Percentiles rank a stretch among this genome's conserved stretches.
These are phyloP conservation scores for Timema cristinae DNA, from an alignment of 2,888 invertebrate species.

Conservation along the genomic window DNA sequence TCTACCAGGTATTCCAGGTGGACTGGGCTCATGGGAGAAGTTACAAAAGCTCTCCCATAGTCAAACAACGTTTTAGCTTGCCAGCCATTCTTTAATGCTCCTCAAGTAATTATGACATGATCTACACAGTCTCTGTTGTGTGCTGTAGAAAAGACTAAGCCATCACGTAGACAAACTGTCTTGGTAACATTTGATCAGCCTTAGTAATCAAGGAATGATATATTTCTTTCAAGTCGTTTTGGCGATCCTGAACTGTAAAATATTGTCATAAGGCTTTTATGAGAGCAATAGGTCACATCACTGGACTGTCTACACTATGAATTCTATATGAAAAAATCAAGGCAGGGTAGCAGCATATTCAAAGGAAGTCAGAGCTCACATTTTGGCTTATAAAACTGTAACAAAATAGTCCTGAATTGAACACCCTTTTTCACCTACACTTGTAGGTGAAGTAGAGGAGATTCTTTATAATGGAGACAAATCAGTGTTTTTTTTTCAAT, in stretches of 20 bases:
- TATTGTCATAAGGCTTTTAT: no score
- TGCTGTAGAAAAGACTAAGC: no score
- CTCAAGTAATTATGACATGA: background rate
- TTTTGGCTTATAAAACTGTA: constrained; percentile 1
- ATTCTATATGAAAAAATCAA: constrained; percentile 1
- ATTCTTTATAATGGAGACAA: constrained; percentile 6
- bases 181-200: no score
- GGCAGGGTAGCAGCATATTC: background rate
- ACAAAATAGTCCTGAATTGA: background rate
- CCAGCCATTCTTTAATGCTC: background rate
- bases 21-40: background rate
- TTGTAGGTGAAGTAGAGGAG: background rate
- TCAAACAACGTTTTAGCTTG: background rate
- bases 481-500: constrained; percentile 10
- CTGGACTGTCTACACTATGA: no score
- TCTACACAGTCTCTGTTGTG: no score
- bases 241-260: no score
- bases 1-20: no score
- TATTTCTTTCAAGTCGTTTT: no score
- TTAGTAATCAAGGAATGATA: no score
- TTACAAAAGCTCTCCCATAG: background rate
- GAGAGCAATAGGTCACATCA: no score
- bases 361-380: background rate
- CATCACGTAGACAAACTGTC: no score
- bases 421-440: background rate